phyloP scores from a whole-genome alignment of 2,888 invertebrate genomes.

The Rhingia rostrata region DNA sequence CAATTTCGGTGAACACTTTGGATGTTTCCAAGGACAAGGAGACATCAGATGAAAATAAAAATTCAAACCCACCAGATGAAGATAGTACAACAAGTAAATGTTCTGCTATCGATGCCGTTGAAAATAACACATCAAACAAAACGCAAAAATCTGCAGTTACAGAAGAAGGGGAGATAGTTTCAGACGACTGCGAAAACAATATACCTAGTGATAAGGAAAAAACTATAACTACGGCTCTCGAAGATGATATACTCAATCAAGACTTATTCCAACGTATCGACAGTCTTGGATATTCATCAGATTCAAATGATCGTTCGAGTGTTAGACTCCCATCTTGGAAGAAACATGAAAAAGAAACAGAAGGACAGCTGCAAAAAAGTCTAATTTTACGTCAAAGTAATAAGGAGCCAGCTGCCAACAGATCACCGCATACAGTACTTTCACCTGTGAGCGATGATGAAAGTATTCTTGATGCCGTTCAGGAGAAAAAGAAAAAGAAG shows the following conservation, averaged over 20 bases:
- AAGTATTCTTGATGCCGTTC: not conserved
- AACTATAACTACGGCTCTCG: not conserved
- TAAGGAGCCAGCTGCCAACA: not conserved
- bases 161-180: conserved; percentile 52
- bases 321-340: not conserved
- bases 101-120: not conserved
- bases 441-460: conserved; percentile 27
- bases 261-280: conserved; percentile 52
- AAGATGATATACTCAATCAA: conserved; percentile 36
- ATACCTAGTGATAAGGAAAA: not conserved
- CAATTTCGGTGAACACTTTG: not conserved
- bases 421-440: not conserved
- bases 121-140: not conserved
- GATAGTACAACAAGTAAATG: not conserved
- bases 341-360: not conserved
- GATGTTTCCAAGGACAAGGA: not conserved
- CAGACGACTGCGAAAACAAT: conserved; percentile 23
- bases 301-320: not conserved
- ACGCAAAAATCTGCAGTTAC: not conserved
- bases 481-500: conserved; percentile 44
- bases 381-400: conserved; percentile 33
- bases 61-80: not conserved
- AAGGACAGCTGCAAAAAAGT: not conserved
- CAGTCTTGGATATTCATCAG: not conserved
- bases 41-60: not conserved